Evolutionary conservation across 1,140 invertebrate species (phyloP).

Genomic region (Hyphantria cunea): DNA sequence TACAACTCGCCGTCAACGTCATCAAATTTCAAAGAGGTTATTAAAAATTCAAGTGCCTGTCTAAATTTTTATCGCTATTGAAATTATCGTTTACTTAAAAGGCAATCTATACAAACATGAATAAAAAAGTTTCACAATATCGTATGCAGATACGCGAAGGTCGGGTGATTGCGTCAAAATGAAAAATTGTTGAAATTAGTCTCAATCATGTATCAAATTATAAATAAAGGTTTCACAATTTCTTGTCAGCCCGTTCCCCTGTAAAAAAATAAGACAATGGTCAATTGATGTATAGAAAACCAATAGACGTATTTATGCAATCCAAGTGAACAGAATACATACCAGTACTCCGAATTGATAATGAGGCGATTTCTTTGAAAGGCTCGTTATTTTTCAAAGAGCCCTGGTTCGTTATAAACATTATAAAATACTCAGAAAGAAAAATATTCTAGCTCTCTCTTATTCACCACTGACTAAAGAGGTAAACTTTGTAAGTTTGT

Average conservation of each 20-base stretch:
- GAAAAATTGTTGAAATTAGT: conserved; percentile 45
- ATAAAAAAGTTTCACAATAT: conserved; percentile 20
- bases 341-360: conserved; percentile 15
- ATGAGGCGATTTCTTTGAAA: conserved; percentile 14
- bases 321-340: conserved; percentile 13
- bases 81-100: not conserved
- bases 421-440: too few species aligned
- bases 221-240: conserved; percentile 32
- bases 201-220: conserved; percentile 32
- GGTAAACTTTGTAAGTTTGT: too few species aligned
- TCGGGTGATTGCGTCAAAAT: conserved; percentile 36
- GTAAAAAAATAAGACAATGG: conserved; percentile 25
- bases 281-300: conserved; percentile 6
- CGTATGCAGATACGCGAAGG: conserved; percentile 28
- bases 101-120: not conserved
- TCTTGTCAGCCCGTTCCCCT: conserved; percentile 14
- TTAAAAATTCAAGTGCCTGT: not conserved
- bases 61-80: not conserved
- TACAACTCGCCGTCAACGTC: not conserved
- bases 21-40: not conserved
- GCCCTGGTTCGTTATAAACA: too few species aligned
- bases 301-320: conserved; percentile 25
- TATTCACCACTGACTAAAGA: too few species aligned
- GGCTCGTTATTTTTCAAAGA: conserved; percentile 12
- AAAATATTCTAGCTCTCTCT: too few species aligned